A percentile compares a stretch with the other conserved stretches of the same genome.
Conservation (phyloP, 1,140 invertebrate genomes). For the Eulimnadia texana region DNA sequence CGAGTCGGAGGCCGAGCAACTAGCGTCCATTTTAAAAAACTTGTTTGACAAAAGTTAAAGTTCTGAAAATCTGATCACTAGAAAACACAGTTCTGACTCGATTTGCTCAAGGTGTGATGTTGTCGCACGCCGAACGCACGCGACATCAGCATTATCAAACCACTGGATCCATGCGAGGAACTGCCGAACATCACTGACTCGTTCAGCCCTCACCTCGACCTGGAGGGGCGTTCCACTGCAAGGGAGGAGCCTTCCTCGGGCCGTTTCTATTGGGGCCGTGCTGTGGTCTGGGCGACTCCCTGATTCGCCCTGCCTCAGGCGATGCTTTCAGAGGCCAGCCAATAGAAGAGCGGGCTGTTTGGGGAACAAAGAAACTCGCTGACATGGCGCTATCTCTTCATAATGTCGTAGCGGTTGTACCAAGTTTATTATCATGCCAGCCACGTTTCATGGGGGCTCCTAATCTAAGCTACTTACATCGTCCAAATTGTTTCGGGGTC, state of each 20-base stretch:
- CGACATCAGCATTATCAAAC: neutral
- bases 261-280: neutral
- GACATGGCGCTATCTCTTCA: neutral
- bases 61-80: too few relatives aligned
- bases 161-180: neutral
- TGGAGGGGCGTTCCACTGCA: too few relatives aligned
- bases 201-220: neutral
- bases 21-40: too few relatives aligned
- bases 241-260: neutral
- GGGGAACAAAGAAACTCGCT: neutral
- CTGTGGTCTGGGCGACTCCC: neutral
- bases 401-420: neutral
- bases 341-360: neutral
- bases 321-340: too few relatives aligned
- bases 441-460: neutral
- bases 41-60: too few relatives aligned
- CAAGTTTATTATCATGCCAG: neutral
- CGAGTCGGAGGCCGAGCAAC: conserved; percentile 23
- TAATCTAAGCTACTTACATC: neutral
- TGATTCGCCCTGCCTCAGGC: too few relatives aligned
- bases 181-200: neutral
- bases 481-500: neutral
- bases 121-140: neutral
- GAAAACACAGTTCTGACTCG: too few relatives aligned
- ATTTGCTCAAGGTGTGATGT: neutral